Evolutionary conservation across 1,140 invertebrate species (phyloP).

Genomic region (Caenorhabditis tropicalis): DNA sequence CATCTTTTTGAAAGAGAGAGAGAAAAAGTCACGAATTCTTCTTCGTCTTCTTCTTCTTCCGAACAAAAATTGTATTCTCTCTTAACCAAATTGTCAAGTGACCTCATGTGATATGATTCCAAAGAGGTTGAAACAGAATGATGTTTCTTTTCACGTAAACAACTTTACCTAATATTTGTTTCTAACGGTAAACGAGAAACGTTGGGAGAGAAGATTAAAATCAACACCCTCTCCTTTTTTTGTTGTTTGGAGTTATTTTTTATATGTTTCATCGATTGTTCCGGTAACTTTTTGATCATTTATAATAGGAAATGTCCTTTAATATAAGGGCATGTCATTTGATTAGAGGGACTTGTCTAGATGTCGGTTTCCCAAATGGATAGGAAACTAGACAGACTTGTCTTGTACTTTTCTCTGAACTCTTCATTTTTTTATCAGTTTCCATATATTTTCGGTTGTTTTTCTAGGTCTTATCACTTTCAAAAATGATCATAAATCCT

Average conservation of each 20-base stretch:
- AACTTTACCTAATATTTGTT: neutral
- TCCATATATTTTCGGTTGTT: neutral
- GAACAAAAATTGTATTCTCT: neutral
- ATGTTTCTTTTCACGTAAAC: neutral
- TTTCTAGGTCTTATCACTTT: neutral
- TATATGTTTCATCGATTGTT: no score
- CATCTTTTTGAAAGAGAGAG: no score
- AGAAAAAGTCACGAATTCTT: neutral
- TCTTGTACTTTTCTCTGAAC: neutral
- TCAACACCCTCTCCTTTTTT: no score
- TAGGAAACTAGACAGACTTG: no score
- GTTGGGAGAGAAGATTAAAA: neutral
- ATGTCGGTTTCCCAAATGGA: no score
- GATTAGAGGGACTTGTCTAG: no score
- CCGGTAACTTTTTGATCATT: no score
- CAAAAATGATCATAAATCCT: neutral
- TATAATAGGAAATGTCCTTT: no score
- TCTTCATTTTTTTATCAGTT: neutral
- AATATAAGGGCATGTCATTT: no score
- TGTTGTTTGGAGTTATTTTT: no score
- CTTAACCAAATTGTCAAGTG: neutral
- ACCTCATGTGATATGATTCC: conserved; percentile 16
- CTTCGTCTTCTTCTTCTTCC: no score
- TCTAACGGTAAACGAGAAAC: neutral
- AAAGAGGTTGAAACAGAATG: neutral